A percentile compares a stretch with the other conserved stretches of the same genome.
Evolutionary conservation across 2,888 invertebrate genomes (phyloP).

Genomic region (Microchrysa polita): DNA sequence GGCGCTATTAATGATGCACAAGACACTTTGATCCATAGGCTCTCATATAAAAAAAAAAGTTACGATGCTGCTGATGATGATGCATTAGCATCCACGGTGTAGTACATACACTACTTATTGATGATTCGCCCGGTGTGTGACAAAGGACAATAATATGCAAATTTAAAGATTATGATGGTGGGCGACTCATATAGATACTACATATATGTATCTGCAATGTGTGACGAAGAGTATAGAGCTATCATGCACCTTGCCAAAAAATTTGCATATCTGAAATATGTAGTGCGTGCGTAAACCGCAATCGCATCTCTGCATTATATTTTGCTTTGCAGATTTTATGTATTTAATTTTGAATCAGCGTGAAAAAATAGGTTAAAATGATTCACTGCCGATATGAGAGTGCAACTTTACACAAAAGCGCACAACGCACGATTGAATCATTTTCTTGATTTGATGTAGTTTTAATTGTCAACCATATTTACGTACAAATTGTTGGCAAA

Average conservation of each 20-base stretch:
- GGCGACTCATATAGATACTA: neutral
- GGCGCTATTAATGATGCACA: slow-evolving; percentile 9
- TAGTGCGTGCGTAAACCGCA: neutral
- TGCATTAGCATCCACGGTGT: slow-evolving; percentile 23
- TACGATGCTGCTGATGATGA: slow-evolving; percentile 6
- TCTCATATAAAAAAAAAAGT: no score
- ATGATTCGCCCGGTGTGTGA: slow-evolving; percentile 36
- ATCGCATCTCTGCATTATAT: neutral
- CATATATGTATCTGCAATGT: no score
- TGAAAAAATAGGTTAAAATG: slow-evolving; percentile 1
- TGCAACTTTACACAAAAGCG: neutral
- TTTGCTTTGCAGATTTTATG: neutral
- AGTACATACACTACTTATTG: no score
- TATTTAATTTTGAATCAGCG: slow-evolving; percentile 9
- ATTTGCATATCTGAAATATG: neutral
- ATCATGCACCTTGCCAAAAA: neutral
- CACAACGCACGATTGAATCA: slow-evolving; percentile 30
- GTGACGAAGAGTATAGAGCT: no score
- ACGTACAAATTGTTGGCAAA: slow-evolving; percentile 21
- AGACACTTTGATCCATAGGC: neutral
- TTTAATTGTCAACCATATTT: slow-evolving; percentile 17
- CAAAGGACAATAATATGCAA: slow-evolving; percentile 33
- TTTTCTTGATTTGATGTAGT: slow-evolving; percentile 9
- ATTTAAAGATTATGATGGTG: neutral
- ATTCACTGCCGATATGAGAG: slow-evolving; percentile 29